Evolutionary conservation across 2,113 vertebrate species (phyloP), one percentile per base, ranked within the genome.

Genomic region (Pluvialis apricaria): DNA sequence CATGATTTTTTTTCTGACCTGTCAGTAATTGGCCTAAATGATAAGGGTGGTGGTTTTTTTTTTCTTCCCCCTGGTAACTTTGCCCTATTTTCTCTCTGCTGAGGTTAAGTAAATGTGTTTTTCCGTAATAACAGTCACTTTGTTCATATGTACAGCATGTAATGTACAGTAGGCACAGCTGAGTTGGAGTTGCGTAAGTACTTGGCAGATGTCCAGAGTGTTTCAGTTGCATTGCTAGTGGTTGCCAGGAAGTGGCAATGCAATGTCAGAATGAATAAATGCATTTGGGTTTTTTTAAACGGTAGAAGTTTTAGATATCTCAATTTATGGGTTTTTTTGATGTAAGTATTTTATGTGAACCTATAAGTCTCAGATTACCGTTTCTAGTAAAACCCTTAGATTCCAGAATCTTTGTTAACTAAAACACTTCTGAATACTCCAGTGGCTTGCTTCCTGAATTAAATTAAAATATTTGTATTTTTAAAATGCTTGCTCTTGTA

Each of bases 231-330:
- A 1, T 76, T 83, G 31, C 80, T 38, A 17, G 38, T 52, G 28
- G 11, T 68, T 95, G 73, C 81, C 91, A 40, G 78, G 96, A 96
- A 95, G 49, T 94, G 66, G 47, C 54, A 72, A 61, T 58, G 91
- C 66, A 69, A 6, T 79, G 62, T 71, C 75, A 82, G 78, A 70
- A 55, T n/a, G 47, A 83, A 9, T 78, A 93, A 68, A 47, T 78
- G 47, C 31, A 9, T 88, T 94, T 82, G 26, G 10, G 5, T 49
- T 28, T 25, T 85, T 64, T 61, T 36, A 44, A 77, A 68, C 4
- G 10, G 32, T 55, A 34, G 25, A 58, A 15, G 4, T 38, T 82
- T 79, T 89, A 32, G 28, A 1, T 66, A 13, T 28, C 32, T 72
- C 15, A 12, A 0, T 62, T 87, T 78, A 21, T 32, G n/a, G 6